Base-by-base conservation (phyloP, 2,888 invertebrate species). In the Bibio marci region DNA sequence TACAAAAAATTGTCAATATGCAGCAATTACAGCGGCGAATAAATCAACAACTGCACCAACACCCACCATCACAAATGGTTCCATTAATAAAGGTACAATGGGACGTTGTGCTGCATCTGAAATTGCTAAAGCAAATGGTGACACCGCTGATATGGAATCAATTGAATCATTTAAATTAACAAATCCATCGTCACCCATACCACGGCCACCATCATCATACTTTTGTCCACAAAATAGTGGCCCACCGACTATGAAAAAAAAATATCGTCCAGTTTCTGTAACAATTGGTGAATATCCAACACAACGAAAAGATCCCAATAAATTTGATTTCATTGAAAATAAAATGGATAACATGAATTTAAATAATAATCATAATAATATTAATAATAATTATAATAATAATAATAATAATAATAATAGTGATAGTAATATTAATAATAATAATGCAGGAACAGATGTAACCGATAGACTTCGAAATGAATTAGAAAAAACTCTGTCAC, bases 101-200 rank as follows among this genome's bases (percentile, higher is more conserved):
- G 45, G 43, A n/a, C 37, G 46, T n/a, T 41, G 41, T 26, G 41
- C 45, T 15, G 42, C 44, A 4, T 45, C 46, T 38, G 47, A 49
- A 48, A 42, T 46, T 11, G 49, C 49, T 41, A 59, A 57, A 43
- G 48, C 52, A 7, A 54, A 52, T 43, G 59, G 59, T 35, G 76
- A 76, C 43, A 66, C 70, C 27, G 80, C 76, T 11, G 81, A 81
- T 58, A 69, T 80, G 66, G 76, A 80, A 51, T 80, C 80, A 17
- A 61, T 81, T 48, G 80, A 81, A 56, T 80, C 80, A 5, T 80
- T 75, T 58, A 75, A 74, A 52, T 55, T 80, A 47, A 76, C 74
- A 46, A 73, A 76, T 52, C 73, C 76, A 18, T 62, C 67, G 4
- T 69, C 66, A 41, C 61, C 67, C 18, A 65, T 64, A 41, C 75